Evolutionary conservation across 2,797 vertebrate genomes (phyloP), one percentile per base, ranked within the genome.

Genomic region (Gallinago nigripennis): DNA sequence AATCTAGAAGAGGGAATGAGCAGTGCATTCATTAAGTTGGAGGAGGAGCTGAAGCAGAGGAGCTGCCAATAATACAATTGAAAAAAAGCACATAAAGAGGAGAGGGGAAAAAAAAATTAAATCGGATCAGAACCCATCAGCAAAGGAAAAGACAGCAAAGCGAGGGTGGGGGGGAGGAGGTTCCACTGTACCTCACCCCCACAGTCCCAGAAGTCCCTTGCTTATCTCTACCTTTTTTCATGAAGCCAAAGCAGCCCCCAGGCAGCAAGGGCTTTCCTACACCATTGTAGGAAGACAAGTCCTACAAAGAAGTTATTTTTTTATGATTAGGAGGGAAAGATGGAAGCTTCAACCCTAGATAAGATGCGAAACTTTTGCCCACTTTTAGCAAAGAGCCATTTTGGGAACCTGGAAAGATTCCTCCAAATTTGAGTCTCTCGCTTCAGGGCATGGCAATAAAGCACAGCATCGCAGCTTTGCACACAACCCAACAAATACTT

Each of bases 1-100:
- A 2, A 89, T 89, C 71, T 87, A 79, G 78, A 92, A 93, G 90
- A 92, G 64, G 51, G 80, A 95, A 88, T 82, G 78, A 97, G 78
- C 83, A 86, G 64, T 77, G 75, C 71, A 90, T 92, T 95, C 83
- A 94, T 95, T 95, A 92, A 77, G 45, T 61, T 68, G 91, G 71
- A 90, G 85, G 86, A 91, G 92, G 41, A 80, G 80, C 71, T 70
- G 92, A 93, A 93, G 86, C 45, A 72, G 78, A 78, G 48, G 68
- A 90, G 60, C 68, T 94, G 83, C 75, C 90, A 92, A 77, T 77
- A 80, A 86, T 39, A 80, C 86, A 72, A 86, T 8, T 57, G 66
- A 61, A 78, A 41, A 72, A 72, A 83, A 87, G n/a, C 60, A 24
- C 21, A 68, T 83, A 50, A 89, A 65, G 30, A 75, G 41, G n/a